Conservation (phyloP, 2,888 invertebrate species). For the Horisme vitalbata region DNA sequence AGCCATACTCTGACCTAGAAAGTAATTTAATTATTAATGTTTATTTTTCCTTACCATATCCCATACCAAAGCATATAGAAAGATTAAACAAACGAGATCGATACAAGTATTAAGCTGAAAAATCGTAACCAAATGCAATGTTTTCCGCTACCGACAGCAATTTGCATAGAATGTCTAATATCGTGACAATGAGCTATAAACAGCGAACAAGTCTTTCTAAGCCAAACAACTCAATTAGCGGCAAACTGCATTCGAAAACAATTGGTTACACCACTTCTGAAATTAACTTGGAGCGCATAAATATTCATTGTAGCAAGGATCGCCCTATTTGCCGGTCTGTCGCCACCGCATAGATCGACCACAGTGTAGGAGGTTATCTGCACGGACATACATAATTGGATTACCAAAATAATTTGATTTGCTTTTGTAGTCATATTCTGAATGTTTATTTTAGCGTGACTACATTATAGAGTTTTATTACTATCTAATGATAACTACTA, state of each 20-base stretch:
- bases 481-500: too few species aligned
- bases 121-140: background rate
- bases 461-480: too few species aligned
- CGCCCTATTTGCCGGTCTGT: slow-evolving; percentile 71
- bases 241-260: slow-evolving; percentile 34
- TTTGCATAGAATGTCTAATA: slow-evolving; percentile 16
- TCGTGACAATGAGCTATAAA: slow-evolving; percentile 23
- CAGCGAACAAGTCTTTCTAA: slow-evolving; percentile 14
- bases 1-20: background rate
- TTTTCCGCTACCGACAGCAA: slow-evolving; percentile 4
- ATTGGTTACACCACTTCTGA: slow-evolving; percentile 49
- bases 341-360: slow-evolving; percentile 53
- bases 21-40: background rate
- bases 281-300: slow-evolving; percentile 59
- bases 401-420: too few species aligned
- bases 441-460: too few species aligned
- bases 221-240: slow-evolving; percentile 32
- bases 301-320: slow-evolving; percentile 67
- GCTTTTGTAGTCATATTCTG: too few species aligned
- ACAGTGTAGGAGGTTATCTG: slow-evolving; percentile 5
- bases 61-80: background rate
- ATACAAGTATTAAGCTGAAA: background rate
- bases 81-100: too few species aligned
- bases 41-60: too few species aligned
- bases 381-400: background rate